Evolutionary conservation across 2,888 invertebrate species (phyloP).

Genomic region (Caenorhabditis sp.): DNA sequence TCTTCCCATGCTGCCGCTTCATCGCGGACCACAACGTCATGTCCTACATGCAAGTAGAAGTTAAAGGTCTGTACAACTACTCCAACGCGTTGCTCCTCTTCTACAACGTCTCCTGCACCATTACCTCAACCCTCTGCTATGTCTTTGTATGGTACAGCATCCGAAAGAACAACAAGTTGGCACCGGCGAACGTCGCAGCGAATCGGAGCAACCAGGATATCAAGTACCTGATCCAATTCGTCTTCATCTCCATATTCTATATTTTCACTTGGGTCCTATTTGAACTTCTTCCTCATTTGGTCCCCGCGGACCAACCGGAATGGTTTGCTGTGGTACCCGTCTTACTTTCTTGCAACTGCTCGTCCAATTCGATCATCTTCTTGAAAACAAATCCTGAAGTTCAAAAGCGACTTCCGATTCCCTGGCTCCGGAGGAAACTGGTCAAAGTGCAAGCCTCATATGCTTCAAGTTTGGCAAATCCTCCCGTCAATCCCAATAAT

Average conservation of each 20-base stretch:
- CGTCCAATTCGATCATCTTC: constrained; percentile 61
- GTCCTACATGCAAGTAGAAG: constrained; percentile 14
- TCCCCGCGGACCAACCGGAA: constrained; percentile 42
- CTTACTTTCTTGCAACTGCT: constrained; percentile 52
- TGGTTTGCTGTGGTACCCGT: constrained; percentile 54
- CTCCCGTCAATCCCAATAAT: no score
- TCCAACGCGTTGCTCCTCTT: constrained; percentile 30
- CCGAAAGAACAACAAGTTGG: not conserved
- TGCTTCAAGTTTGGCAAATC: not conserved
- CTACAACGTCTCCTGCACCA: constrained; percentile 24
- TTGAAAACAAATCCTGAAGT: constrained; percentile 59
- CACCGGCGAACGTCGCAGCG: not conserved
- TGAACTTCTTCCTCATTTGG: constrained; percentile 54
- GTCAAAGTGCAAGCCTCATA: not conserved
- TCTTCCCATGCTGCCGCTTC: constrained; percentile 4
- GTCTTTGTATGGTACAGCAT: not conserved
- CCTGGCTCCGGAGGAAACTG: constrained; percentile 12
- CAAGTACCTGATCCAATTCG: constrained; percentile 64
- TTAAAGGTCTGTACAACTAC: constrained; percentile 10
- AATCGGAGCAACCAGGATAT: not conserved
- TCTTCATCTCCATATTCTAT: constrained; percentile 64
- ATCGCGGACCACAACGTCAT: constrained; percentile 16
- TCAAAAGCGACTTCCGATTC: constrained; percentile 14
- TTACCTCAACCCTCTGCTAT: constrained; percentile 23
- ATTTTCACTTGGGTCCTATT: constrained; percentile 64